Conservation (phyloP, 2,113 vertebrate species). For the Mesembrinibis cayennensis region DNA sequence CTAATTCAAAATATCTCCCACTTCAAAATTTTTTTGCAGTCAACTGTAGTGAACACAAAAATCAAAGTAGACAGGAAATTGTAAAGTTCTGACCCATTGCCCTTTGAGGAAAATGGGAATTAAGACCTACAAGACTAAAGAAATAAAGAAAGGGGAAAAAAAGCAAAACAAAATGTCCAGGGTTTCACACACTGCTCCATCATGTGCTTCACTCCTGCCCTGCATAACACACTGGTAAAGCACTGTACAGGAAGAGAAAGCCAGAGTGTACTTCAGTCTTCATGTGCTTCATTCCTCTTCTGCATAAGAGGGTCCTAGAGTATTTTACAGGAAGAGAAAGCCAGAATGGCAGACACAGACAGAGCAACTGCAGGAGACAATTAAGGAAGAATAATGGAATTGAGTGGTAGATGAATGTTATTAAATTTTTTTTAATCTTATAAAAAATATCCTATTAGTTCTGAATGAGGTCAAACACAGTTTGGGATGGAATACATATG, state of each 20-base stretch:
- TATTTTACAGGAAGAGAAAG: not conserved
- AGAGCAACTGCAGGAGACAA: not conserved
- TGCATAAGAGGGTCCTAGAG: not conserved
- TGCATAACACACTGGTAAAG: not conserved
- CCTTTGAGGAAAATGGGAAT: not conserved
- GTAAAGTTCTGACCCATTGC: not conserved
- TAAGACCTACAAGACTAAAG: not conserved
- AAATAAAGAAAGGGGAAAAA: not conserved
- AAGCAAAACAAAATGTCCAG: not conserved
- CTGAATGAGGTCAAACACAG: slow-evolving; percentile 28
- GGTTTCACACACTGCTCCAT: not conserved
- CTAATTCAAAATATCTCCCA: not conserved
- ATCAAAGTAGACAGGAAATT: not conserved
- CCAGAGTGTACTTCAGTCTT: not conserved
- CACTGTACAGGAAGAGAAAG: not conserved
- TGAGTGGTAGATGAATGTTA: not conserved
- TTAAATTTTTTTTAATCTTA: not conserved
- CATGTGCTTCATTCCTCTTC: not conserved
- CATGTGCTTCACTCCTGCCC: not conserved
- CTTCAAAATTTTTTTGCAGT: not conserved
- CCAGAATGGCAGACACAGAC: not conserved
- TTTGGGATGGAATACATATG: slow-evolving; percentile 10
- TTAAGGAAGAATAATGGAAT: slow-evolving; percentile 20
- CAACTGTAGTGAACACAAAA: not conserved
- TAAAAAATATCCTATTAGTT: slow-evolving; percentile 14